Percentiles rank a stretch among this genome's conserved stretches.
Conservation (phyloP, 2,797 vertebrate species). For the Silurus aristotelis region DNA sequence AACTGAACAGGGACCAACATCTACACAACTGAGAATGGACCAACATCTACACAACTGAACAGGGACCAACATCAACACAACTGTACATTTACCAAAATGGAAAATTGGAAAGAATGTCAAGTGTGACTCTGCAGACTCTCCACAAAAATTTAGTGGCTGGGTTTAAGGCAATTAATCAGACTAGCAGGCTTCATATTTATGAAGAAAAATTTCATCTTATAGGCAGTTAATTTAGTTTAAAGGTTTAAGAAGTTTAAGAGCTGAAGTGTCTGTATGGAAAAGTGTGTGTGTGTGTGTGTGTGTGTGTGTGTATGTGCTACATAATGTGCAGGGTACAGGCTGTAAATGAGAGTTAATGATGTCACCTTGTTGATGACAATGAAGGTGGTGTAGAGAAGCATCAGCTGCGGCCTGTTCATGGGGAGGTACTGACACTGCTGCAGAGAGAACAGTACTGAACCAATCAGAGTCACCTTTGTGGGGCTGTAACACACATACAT, state of each 20-base stretch:
- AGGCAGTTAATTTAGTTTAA: not conserved
- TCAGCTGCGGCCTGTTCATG: constrained; percentile 82
- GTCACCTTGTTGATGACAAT: constrained; percentile 86
- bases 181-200: not conserved
- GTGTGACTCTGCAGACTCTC: not conserved
- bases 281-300: not conserved
- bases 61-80: not conserved
- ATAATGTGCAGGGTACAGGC: not conserved
- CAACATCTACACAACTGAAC: not conserved
- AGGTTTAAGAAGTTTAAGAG: not conserved
- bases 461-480: constrained; percentile 89
- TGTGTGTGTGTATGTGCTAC: not conserved
- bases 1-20: not conserved
- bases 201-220: not conserved
- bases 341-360: not conserved
- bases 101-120: not conserved
- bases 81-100: not conserved
- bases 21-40: not conserved
- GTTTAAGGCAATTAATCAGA: not conserved
- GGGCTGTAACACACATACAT: constrained; percentile 73
- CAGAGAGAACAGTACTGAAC: constrained; percentile 90
- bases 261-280: not conserved
- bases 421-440: constrained; percentile 83
- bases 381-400: constrained; percentile 89
- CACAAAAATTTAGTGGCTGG: not conserved